These are phyloP conservation scores for Trachymyrmex cornetzi DNA, from an alignment of 1,140 invertebrate genomes.

Conservation along the genomic window DNA sequence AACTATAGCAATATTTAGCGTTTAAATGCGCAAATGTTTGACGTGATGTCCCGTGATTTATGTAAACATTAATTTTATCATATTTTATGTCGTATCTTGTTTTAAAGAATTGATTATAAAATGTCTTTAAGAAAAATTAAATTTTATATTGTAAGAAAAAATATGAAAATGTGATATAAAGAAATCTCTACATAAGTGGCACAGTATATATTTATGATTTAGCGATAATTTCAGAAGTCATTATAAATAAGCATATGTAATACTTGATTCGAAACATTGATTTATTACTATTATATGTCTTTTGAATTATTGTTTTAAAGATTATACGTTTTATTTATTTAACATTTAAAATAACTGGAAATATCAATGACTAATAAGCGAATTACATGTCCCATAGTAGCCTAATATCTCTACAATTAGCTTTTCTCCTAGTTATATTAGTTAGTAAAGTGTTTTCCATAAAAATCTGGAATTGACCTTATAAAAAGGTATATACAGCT, in stretches of 20 bases:
- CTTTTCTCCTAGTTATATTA: slow-evolving; percentile 1
- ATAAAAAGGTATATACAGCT: neutral
- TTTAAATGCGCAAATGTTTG: neutral
- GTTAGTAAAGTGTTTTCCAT: neutral
- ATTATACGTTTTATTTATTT: slow-evolving; percentile 3
- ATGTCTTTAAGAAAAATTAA: neutral
- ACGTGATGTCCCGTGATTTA: neutral
- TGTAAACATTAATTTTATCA: slow-evolving; percentile 6
- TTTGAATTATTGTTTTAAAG: too few relatives aligned
- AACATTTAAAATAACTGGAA: neutral
- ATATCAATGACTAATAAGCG: slow-evolving; percentile 17
- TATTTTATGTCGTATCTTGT: slow-evolving; percentile 41
- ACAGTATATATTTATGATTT: neutral
- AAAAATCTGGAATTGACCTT: slow-evolving; percentile 18
- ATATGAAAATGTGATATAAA: neutral
- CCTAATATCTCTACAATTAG: slow-evolving; percentile 22
- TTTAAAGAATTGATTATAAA: slow-evolving; percentile 47
- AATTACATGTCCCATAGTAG: slow-evolving; percentile 13
- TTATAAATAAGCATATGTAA: neutral
- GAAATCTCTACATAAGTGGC: neutral
- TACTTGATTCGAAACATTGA: neutral
- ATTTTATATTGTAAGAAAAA: slow-evolving; percentile 14
- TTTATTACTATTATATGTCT: neutral
- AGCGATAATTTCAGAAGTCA: neutral
- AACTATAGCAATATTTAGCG: slow-evolving; percentile 12